Evolutionary conservation across 2,113 vertebrate genomes (phyloP), one percentile per base, ranked within the genome.

Genomic region (Cavia aperea): DNA sequence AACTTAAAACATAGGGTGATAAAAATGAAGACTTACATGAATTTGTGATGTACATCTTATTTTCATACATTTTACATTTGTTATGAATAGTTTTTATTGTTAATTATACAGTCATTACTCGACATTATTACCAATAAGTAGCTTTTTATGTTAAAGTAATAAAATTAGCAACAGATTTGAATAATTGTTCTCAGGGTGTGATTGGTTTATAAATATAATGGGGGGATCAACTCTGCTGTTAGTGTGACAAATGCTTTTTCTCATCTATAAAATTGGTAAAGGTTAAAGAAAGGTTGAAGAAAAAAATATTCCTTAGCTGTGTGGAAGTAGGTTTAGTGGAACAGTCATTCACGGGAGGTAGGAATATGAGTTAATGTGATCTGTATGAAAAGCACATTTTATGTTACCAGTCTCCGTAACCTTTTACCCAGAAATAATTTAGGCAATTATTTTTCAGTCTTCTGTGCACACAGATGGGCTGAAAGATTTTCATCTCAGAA

Each of bases 61-160:
- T 92, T 77, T 5, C 10, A 14, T 81, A 36, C 4, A 66, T n/a
- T 94, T 89, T 77, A 7, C 11, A 10, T 26, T 92, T 93, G 86
- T 68, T 24, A 1, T 39, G 39, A 66, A 54, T 56, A 65, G 68
- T 84, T 88, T 72, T 66, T 65, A 39, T 4, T 84, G 39, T 72
- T 29, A 31, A 23, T 95, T 86, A 21, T 46, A 60, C 3, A 56
- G 4, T 95, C 46, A 62, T 72, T 81, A 58, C 46, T 87, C 2
- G 87, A 83, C 81, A 90, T 79, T 94, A 92, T 91, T 82, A 73
- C 62, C 68, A 81, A 49, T 43, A 54, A 88, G 7, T 68, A 73
- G 62, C 13, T 84, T 56, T 91, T 85, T 92, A 31, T 4, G 13
- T 81, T 36, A 86, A 86, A 87, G 39, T 56, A 68, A 18, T 49